Base-by-base conservation (phyloP, 2,888 invertebrate genomes). In the Lasioglossum zephyrum region DNA sequence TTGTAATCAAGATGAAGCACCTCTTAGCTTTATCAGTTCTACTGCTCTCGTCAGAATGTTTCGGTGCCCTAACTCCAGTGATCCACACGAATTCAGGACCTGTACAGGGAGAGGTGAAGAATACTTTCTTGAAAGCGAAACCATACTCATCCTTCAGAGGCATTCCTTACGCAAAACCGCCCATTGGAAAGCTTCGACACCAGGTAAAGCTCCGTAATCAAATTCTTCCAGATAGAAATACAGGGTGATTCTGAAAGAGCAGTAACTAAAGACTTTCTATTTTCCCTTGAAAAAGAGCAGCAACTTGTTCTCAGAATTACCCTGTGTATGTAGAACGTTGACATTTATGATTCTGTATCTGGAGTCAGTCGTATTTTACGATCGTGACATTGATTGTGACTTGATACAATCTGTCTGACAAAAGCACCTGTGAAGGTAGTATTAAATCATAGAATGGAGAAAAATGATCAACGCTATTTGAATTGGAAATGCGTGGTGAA, bases 161-260 rank as follows among this genome's bases (percentile, higher is more conserved):
- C 4, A 70, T 79, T 9, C 72, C 75, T 2, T 53, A 13, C 18
- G 82, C 60, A 2, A 2, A 39, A n/a, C 72, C 79, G 47, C 82
- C 82, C 2, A 11, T 82, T 22, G 78, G 53, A 39, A 4, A 6
- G 0, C 79, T 57, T 6, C 60, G 79, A 75, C 72, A 72, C 13
- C 0, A n/a, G 26, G 79, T 75, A 72, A 57, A 26, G 4, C 18
- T 11, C 0, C 4, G 8, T 53, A 1, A n/a, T 53, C 2, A n/a
- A 53, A 9, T 53, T 53, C 9, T 22, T 2, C 8, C 18, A 2
- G 6, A 49, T 49, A 13, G 18, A 49, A 49, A 49, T 47, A 47
- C 13, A 47, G 41, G 41, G 8, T 41, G 8, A 41, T 41, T 41
- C 41, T 41, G 41, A 41, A 41, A 41, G 8, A 41, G 8, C 8